Conservation (phyloP, 2,888 invertebrate species). For the Drosophila recens region DNA sequence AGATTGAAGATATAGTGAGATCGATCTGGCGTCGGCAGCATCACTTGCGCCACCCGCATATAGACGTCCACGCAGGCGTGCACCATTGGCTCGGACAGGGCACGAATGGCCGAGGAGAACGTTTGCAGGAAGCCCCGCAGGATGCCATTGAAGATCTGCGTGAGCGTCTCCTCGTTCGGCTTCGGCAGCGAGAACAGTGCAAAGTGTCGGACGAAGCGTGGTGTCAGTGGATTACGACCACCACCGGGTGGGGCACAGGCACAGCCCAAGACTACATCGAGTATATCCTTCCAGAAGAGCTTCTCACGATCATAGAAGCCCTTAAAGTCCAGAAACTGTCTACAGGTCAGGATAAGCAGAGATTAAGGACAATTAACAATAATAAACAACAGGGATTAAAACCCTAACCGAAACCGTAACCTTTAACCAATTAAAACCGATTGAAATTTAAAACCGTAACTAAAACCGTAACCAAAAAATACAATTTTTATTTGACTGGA, state of each 20-base stretch:
- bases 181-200: conserved; percentile 93
- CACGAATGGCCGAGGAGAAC: conserved; percentile 90
- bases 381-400: too few relatives aligned
- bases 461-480: too few relatives aligned
- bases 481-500: too few relatives aligned
- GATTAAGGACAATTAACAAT: not conserved
- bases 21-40: conserved; percentile 96
- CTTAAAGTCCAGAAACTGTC: conserved; percentile 85
- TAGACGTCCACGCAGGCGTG: conserved; percentile 94
- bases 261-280: conserved; percentile 93
- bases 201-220: conserved; percentile 93
- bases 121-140: conserved; percentile 89
- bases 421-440: too few relatives aligned
- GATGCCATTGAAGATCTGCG: conserved; percentile 84
- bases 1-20: conserved; percentile 97
- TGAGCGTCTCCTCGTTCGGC: conserved; percentile 87
- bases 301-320: conserved; percentile 95
- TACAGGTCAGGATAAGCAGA: conserved; percentile 35
- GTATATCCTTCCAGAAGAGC: conserved; percentile 94
- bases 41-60: conserved; percentile 90
- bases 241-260: conserved; percentile 97
- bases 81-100: conserved; percentile 90
- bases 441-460: too few relatives aligned
- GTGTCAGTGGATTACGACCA: conserved; percentile 93
- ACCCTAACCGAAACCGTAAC: too few relatives aligned